Percentiles rank a stretch among this genome's conserved stretches.
Evolutionary conservation across 2,797 vertebrate species (phyloP).

Genomic region (Gymnopithys bicolor): DNA sequence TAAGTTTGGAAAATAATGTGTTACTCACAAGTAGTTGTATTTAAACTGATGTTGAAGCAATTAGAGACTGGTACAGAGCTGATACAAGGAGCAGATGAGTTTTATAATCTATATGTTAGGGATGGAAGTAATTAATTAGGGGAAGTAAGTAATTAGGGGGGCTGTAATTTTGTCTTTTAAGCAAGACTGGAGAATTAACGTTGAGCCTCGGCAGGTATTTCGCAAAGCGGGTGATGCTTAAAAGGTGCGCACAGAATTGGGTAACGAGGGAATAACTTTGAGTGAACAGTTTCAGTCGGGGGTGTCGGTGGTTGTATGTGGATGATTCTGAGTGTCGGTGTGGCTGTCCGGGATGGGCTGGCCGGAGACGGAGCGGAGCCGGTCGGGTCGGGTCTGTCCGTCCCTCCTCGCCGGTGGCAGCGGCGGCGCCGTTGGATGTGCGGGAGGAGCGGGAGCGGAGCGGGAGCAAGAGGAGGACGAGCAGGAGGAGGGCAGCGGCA

Average conservation of each 20-base stretch:
- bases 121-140: background rate
- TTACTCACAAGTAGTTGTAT: background rate
- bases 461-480: background rate
- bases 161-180: background rate
- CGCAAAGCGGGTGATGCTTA: background rate
- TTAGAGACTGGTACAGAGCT: background rate
- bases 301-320: accelerated
- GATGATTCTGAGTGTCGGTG: too few species aligned
- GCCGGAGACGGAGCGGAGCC: too few species aligned
- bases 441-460: constrained; percentile 22
- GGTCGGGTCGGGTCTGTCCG: too few species aligned
- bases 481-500: constrained; percentile 66
- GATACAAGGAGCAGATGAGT: background rate
- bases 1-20: background rate
- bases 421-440: constrained; percentile 71
- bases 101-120: background rate
- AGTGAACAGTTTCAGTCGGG: accelerated
- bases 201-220: background rate
- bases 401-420: background rate
- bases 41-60: background rate
- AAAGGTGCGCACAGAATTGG: accelerated
- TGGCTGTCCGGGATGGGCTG: too few species aligned
- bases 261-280: background rate
- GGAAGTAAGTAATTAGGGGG: too few species aligned
- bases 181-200: background rate